Base-by-base conservation (phyloP, 2,888 invertebrate genomes). In the Parnassius glacialis region DNA sequence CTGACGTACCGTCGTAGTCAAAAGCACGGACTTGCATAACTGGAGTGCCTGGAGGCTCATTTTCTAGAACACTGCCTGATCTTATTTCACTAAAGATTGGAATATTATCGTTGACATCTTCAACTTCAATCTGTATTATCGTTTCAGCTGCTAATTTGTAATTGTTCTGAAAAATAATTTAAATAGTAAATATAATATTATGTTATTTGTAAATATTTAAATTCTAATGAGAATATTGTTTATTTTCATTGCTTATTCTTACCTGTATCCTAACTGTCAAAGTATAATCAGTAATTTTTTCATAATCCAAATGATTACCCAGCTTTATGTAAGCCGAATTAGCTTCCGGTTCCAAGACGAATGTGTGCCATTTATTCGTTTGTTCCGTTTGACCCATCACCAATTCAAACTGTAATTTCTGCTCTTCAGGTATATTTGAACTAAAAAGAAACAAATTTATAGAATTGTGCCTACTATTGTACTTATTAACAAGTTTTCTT, bases 61-160 rank as follows among this genome's bases (percentile, higher is more conserved):
- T 97, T 88, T 97, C 97, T 65, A 96, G 85, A 5, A 97, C 97
- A 71, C 94, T 95, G 1, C 97, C 97, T 13, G 94, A 94, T 73
- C 95, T 93, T 12, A 96, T 94, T 81, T 97, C 96, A 53, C 95
- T 95, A 76, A 98, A 97, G 70, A 94, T 94, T 0, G 95, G 98
- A 70, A 96, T 95, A 76, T 97, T 97, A 80, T 98, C 98, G 77
- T 98, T 98, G 0, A 97, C 97, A 80, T 98, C 98, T 76, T 94
- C 92, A 1, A 98, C 93, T 81, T 94, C 94, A 44, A 98, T 95
- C 73, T 94, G 94, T 57, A 97, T 93, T 60, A 94, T 94, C 12
- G 95, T 95, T 84, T 96, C 96, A 2, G 96, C 95, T 3, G 95
- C 95, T 79, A 97, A 85, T 74, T 94, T 94, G 76, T 95, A 95